Conservation (phyloP, 1,140 invertebrate genomes). For the Goniozus legneri region DNA sequence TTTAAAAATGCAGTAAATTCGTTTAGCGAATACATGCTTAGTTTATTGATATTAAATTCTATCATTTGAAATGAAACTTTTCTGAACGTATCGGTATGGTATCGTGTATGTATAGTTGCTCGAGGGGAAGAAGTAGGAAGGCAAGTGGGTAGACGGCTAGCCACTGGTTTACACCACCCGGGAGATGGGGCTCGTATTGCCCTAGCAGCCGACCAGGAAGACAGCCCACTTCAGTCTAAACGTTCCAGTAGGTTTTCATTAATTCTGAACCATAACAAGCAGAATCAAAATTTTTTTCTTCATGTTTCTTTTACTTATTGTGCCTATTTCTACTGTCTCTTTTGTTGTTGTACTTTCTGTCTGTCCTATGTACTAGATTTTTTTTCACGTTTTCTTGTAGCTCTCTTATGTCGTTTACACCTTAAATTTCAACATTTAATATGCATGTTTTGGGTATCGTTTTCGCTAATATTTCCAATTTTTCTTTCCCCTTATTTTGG, state of each 20-base stretch:
- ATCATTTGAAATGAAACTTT: too few relatives aligned
- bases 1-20: too few relatives aligned
- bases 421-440: not conserved
- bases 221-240: slow-evolving; percentile 74
- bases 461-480: too few relatives aligned
- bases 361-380: slow-evolving; percentile 2
- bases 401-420: not conserved
- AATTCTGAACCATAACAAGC: slow-evolving; percentile 31
- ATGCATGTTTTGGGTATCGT: too few relatives aligned
- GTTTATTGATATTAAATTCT: too few relatives aligned
- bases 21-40: too few relatives aligned
- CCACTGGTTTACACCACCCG: slow-evolving; percentile 58
- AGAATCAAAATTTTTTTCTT: too few relatives aligned
- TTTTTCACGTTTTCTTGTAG: not conserved
- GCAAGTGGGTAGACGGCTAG: slow-evolving; percentile 61
- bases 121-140: slow-evolving; percentile 59
- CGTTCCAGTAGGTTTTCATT: slow-evolving; percentile 68
- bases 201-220: slow-evolving; percentile 64
- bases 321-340: slow-evolving; percentile 8
- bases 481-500: too few relatives aligned
- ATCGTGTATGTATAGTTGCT: slow-evolving; percentile 57
- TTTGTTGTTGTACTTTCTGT: slow-evolving; percentile 7
- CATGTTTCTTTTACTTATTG: not conserved
- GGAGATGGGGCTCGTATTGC: slow-evolving; percentile 56
- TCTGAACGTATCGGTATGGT: too few relatives aligned